Percentiles rank a stretch among this genome's conserved stretches.
These are phyloP conservation scores for Gorsachius goisagi DNA, from an alignment of 2,113 vertebrate genomes.

Conservation along the genomic window DNA sequence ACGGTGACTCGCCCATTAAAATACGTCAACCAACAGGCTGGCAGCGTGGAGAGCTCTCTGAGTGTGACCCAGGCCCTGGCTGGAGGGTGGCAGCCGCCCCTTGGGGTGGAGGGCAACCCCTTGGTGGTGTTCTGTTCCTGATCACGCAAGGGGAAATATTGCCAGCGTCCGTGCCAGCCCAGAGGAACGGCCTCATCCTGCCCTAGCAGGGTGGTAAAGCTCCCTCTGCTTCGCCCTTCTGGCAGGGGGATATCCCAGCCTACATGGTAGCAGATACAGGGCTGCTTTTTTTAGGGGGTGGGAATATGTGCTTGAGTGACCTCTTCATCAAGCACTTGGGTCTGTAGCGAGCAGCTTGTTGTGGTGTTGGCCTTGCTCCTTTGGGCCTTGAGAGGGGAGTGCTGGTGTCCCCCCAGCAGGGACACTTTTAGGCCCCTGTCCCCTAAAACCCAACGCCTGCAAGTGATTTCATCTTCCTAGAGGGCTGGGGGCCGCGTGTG, in stretches of 20 bases:
- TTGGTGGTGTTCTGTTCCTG: not conserved
- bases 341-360: rapidly evolving
- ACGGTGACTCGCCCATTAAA: not conserved
- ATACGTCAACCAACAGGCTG: not conserved
- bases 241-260: not conserved
- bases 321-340: not conserved
- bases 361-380: not conserved
- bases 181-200: rapidly evolving
- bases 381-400: not conserved
- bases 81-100: not conserved
- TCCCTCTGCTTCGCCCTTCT: not conserved
- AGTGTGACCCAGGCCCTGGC: not conserved
- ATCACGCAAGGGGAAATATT: rapidly evolving
- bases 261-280: not conserved
- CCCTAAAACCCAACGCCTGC: rapidly evolving
- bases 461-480: not conserved
- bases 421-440: not conserved
- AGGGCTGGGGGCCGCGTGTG: not conserved
- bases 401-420: not conserved
- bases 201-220: not conserved
- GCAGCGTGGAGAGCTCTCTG: not conserved
- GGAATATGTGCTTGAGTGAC: rapidly evolving
- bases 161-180: rapidly evolving
- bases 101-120: not conserved
- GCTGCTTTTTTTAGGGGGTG: not conserved